A percentile compares a stretch with the other conserved stretches of the same genome.
Evolutionary conservation across 2,113 vertebrate species (phyloP).

Genomic region (Nycticorax nycticorax): DNA sequence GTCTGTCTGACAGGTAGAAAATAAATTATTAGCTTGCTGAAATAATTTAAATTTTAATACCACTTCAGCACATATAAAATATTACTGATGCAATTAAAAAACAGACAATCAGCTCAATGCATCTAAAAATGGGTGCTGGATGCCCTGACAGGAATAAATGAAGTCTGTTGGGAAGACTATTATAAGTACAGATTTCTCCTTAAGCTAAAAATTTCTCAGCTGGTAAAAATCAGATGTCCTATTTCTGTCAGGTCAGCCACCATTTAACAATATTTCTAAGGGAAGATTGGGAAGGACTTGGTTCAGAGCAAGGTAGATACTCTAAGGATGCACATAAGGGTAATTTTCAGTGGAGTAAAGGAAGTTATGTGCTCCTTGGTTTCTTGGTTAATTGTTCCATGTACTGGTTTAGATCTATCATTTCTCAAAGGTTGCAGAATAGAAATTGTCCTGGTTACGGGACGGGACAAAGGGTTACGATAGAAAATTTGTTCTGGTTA

Average conservation of each 20-base stretch:
- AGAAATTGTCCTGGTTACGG: background rate
- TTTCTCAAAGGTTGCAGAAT: background rate
- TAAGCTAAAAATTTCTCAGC: background rate
- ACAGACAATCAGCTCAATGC: slow-evolving; percentile 26
- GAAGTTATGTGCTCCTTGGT: rapidly evolving
- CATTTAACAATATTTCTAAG: background rate
- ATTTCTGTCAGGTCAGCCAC: background rate
- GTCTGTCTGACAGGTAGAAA: slow-evolving; percentile 39
- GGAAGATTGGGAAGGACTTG: background rate
- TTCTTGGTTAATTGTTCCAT: background rate
- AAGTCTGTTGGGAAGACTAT: background rate
- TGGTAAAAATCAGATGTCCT: background rate
- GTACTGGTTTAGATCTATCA: background rate
- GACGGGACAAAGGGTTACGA: background rate
- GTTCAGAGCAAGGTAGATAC: background rate
- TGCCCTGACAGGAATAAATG: background rate
- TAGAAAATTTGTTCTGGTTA: background rate
- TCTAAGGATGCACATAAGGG: background rate
- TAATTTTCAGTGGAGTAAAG: background rate
- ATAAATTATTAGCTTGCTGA: slow-evolving; percentile 37
- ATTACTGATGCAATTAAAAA: slow-evolving; percentile 70
- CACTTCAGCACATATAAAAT: slow-evolving; percentile 63
- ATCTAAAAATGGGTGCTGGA: background rate
- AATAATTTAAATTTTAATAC: slow-evolving; percentile 64
- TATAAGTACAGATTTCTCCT: background rate